Conservation (phyloP, 64 coral and sea anemone genomes). For the Pocillopora verrucosa region DNA sequence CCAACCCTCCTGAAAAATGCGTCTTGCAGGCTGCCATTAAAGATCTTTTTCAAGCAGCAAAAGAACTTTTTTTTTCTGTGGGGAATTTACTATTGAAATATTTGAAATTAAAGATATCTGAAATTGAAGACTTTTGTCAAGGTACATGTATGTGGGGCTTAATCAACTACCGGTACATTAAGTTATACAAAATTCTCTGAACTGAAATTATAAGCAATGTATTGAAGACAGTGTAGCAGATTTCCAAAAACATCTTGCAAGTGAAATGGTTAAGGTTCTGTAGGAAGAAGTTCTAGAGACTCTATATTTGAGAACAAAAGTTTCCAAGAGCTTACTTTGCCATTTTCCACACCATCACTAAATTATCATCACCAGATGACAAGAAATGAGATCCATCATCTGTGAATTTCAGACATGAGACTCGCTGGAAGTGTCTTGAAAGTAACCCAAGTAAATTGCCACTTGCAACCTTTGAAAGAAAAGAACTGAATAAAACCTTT, state of each 20-base stretch:
- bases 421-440: constrained; percentile 82
- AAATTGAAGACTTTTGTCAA: not conserved
- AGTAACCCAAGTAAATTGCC: constrained; percentile 75
- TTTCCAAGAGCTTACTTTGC: constrained; percentile 47
- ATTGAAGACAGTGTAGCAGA: too few relatives aligned
- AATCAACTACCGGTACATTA: not conserved
- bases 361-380: constrained; percentile 94
- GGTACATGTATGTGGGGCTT: not conserved
- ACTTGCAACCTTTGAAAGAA: constrained; percentile 68
- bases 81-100: too few relatives aligned
- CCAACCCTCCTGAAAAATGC: too few relatives aligned
- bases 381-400: constrained; percentile 90
- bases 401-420: constrained; percentile 90
- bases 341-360: constrained; percentile 87
- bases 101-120: too few relatives aligned
- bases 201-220: too few relatives aligned
- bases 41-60: too few relatives aligned
- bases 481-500: not conserved
- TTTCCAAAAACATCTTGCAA: too few relatives aligned
- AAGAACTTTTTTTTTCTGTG: too few relatives aligned
- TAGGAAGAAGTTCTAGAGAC: not conserved
- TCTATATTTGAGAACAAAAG: not conserved
- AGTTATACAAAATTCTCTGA: too few relatives aligned
- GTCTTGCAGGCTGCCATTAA: too few relatives aligned
- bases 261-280: not conserved